A percentile compares a stretch with the other conserved stretches of the same genome.
These are phyloP conservation scores for Eurois occulta DNA, from an alignment of 2,888 invertebrate genomes.

Conservation along the genomic window DNA sequence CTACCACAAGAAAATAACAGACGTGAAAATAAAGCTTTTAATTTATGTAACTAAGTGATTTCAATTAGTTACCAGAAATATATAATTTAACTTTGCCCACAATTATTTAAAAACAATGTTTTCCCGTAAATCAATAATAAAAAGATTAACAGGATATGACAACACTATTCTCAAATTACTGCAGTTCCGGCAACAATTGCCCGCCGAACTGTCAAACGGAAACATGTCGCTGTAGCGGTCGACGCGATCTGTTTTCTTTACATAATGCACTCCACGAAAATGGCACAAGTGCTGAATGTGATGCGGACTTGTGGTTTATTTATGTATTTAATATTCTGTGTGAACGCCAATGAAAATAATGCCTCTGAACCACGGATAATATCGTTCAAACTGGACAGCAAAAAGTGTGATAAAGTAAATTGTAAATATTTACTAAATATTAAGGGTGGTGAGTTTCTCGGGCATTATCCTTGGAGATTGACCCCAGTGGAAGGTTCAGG, in stretches of 20 bases:
- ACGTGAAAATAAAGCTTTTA: too few relatives aligned
- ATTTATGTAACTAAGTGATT: neutral
- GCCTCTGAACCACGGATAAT: slow-evolving; percentile 77
- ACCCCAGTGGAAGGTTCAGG: slow-evolving; percentile 77
- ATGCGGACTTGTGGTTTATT: slow-evolving; percentile 89
- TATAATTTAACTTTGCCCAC: rapidly evolving
- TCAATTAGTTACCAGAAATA: too few relatives aligned
- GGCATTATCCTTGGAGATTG: slow-evolving; percentile 86
- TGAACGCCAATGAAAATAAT: slow-evolving; percentile 72
- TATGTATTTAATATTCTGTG: slow-evolving; percentile 78
- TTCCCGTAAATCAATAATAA: slow-evolving; percentile 16
- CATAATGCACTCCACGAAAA: slow-evolving; percentile 75
- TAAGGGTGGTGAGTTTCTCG: slow-evolving; percentile 83
- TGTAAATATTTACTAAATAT: slow-evolving; percentile 89
- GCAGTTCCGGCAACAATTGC: slow-evolving; percentile 87
- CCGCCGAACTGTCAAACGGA: slow-evolving; percentile 84
- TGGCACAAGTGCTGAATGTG: slow-evolving; percentile 80
- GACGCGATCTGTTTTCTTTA: slow-evolving; percentile 76
- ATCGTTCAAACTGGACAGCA: slow-evolving; percentile 76
- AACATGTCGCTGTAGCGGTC: slow-evolving; percentile 80
- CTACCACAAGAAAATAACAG: neutral
- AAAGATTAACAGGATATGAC: slow-evolving; percentile 79
- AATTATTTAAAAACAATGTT: neutral
- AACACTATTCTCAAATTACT: slow-evolving; percentile 72
- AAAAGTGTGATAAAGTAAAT: slow-evolving; percentile 76